Evolutionary conservation across 2,797 vertebrate species (phyloP), one percentile per base, ranked within the genome.

Genomic region (Rhinoraja longicauda): DNA sequence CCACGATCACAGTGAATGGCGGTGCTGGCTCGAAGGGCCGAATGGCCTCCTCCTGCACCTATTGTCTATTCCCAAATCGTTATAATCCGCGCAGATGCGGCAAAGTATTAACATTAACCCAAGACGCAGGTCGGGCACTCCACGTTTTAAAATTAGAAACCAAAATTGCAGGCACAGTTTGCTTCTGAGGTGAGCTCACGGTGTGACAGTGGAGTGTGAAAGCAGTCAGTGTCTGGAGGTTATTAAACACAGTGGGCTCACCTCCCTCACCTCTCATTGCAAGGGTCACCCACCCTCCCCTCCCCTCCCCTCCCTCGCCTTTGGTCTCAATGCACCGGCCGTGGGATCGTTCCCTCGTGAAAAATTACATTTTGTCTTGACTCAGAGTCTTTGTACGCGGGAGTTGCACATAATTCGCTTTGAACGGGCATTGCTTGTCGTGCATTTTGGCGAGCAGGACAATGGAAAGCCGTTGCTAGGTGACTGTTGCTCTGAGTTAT

Each of bases 391-490:
- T 93, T 90, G 26, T 13, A 93, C 81, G 93, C 93, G 93, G 76
- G 32, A 78, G 76, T 93, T 79, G 21, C 93, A 93, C 93, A 72
- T 8, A 94, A 94, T 94, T 93, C 53, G 90, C 13, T 93, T 64
- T 32, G 70, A 24, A 93, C 32, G 84, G 36, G 45, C 64, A 93
- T 57, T 3, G 32, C 93, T 26, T 10, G 92, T 72, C 93, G 94
- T 94, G 93, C 93, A 94, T 94, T 94, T 94, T 3, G 0, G 94
- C 93, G 24, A 94, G 94, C 62, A 94, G 95, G 95, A 94, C 95
- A 95, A 95, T 96, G 95, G 95, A 82, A 94, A 94, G 93, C 67
- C 94, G 97, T 98, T 98, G 97, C 98, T 95, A 97, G 94, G 98
- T 96, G 94, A 98, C 96, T 21, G 97, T 97, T 97, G 96, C 97